phyloP scores from a whole-genome alignment of 2,888 invertebrate species.

The Pseudococcus jackbeardsleyi region DNA sequence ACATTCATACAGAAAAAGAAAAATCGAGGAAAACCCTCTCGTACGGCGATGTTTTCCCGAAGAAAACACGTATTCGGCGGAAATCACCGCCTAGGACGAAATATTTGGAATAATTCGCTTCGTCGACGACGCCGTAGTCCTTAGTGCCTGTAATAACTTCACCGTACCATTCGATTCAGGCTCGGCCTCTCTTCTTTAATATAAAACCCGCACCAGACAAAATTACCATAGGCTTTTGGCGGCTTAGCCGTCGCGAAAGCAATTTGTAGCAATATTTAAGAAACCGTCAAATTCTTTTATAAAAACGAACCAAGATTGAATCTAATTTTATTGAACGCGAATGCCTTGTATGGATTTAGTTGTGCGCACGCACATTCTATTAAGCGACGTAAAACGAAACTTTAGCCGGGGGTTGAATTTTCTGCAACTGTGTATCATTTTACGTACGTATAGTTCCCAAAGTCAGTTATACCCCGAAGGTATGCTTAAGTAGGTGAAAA shows the following conservation, averaged over 20 bases:
- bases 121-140: neutral
- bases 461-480: constrained; percentile 18
- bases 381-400: constrained; percentile 44
- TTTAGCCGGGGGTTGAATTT: constrained; percentile 39
- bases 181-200: neutral
- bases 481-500: constrained; percentile 17
- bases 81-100: constrained; percentile 11
- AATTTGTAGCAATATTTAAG: constrained; percentile 41
- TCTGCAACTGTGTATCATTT: constrained; percentile 50
- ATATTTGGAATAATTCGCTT: neutral
- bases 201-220: neutral
- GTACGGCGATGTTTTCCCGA: neutral
- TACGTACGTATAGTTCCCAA: constrained; percentile 20
- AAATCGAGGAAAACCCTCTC: neutral
- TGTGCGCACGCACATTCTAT: constrained; percentile 45
- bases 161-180: neutral
- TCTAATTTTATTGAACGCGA: constrained; percentile 41
- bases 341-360: constrained; percentile 39
- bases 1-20: neutral
- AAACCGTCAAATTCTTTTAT: constrained; percentile 41
- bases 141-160: neutral
- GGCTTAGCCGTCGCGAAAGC: constrained; percentile 29
- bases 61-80: constrained; percentile 23
- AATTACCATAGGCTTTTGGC: constrained; percentile 34
- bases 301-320: constrained; percentile 40